Conservation (phyloP, 2,113 vertebrate genomes). For the Ramphastos sulfuratus region DNA sequence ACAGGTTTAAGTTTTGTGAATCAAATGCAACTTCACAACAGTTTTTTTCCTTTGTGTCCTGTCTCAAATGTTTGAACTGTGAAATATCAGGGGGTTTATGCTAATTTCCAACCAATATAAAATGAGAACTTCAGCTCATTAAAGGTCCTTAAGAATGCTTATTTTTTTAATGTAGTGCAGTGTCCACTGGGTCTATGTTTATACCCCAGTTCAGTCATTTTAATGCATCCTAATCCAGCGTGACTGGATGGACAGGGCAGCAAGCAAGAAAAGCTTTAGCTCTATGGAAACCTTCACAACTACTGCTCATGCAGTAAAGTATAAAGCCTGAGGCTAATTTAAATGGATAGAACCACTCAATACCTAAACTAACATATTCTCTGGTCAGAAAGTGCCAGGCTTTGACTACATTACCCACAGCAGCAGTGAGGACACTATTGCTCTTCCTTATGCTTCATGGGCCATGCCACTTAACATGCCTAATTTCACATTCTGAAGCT, state of each 20-base stretch:
- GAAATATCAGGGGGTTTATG: rapidly evolving
- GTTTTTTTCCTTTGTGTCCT: neutral
- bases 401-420: neutral
- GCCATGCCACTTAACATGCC: neutral
- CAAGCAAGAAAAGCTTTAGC: neutral
- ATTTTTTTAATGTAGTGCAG: neutral
- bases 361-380: conserved; percentile 8
- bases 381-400: neutral
- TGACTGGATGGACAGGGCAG: neutral
- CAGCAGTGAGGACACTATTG: neutral
- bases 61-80: neutral
- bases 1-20: neutral
- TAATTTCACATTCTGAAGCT: conserved; percentile 17
- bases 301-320: neutral
- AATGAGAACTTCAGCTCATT: neutral
- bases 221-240: neutral
- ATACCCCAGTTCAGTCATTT: neutral
- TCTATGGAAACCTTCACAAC: neutral
- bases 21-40: neutral
- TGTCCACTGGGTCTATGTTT: neutral
- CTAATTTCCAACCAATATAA: neutral
- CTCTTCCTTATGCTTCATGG: neutral
- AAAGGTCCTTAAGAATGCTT: neutral
- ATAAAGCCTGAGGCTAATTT: conserved; percentile 9
- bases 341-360: neutral